phyloP scores from a whole-genome alignment of 2,797 vertebrate species.

The Crax fasciolata region DNA sequence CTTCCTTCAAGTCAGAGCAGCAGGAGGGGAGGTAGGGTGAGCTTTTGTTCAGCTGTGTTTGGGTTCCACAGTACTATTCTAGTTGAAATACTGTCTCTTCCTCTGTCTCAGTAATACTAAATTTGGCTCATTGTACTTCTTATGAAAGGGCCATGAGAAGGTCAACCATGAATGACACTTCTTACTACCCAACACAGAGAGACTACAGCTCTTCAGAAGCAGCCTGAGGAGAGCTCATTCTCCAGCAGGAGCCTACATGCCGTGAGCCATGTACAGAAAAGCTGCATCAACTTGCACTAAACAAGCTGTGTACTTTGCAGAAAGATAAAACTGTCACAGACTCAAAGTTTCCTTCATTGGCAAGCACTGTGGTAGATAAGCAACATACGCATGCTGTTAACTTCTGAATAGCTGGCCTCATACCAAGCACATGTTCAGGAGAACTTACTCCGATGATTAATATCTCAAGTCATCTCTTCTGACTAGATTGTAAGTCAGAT shows the following conservation, averaged over 20 bases:
- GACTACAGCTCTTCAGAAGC: not conserved
- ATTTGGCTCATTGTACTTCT: not conserved
- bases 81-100: constrained; percentile 16
- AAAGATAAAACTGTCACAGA: not conserved
- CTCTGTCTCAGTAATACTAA: constrained; percentile 15
- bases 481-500: constrained; percentile 52
- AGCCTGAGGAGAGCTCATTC: not conserved
- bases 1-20: not conserved
- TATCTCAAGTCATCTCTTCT: constrained; percentile 50
- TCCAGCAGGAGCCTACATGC: not conserved
- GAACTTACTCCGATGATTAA: constrained; percentile 28
- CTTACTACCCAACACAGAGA: not conserved
- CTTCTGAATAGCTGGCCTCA: constrained; percentile 45
- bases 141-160: constrained; percentile 9
- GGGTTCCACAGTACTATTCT: not conserved
- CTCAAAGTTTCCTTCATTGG: not conserved
- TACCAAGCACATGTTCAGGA: constrained; percentile 46
- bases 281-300: not conserved
- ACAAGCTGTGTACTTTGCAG: not conserved
- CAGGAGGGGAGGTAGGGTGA: constrained; percentile 16
- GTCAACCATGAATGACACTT: constrained; percentile 5
- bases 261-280: not conserved
- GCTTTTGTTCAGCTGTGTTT: constrained; percentile 50
- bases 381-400: not conserved
- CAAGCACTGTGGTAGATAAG: constrained; percentile 34